A percentile compares a stretch with the other conserved stretches of the same genome.
phyloP scores from a whole-genome alignment of 1,140 invertebrate species.

The Euglossa dilemma region DNA sequence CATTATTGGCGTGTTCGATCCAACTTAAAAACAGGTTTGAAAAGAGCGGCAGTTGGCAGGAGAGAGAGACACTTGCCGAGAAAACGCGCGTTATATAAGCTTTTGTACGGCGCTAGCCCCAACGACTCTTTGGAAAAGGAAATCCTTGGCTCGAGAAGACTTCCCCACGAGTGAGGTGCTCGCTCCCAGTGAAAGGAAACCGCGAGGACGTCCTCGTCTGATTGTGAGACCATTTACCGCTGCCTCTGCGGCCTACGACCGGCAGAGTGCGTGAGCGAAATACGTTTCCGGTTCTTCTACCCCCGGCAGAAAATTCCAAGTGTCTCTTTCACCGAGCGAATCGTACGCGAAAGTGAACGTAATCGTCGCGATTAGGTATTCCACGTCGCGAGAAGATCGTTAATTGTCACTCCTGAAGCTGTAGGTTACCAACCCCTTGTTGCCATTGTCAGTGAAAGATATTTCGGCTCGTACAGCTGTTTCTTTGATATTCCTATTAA shows the following conservation, averaged over 20 bases:
- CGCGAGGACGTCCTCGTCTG: constrained; percentile 20
- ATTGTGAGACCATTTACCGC: not conserved
- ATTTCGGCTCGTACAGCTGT: no score
- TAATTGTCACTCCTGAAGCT: no score
- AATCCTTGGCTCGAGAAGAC: constrained; percentile 51
- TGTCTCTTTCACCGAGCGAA: no score
- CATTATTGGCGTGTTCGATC: constrained; percentile 47
- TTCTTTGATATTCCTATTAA: no score
- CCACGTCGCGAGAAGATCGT: no score
- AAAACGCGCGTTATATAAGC: constrained; percentile 52
- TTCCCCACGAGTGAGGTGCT: not conserved
- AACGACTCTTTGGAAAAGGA: constrained; percentile 46
- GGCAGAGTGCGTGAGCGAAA: not conserved
- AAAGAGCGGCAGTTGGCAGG: constrained; percentile 1
- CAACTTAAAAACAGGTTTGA: constrained; percentile 59
- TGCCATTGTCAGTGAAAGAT: no score
- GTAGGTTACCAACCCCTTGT: no score
- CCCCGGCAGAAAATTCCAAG: not conserved
- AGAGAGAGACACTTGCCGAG: constrained; percentile 11
- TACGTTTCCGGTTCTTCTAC: not conserved
- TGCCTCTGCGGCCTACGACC: not conserved
- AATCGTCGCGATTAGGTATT: no score
- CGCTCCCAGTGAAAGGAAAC: constrained; percentile 40
- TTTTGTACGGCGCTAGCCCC: constrained; percentile 29
- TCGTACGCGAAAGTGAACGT: no score